These are phyloP conservation scores for Garra rufa DNA, from an alignment of 2,113 vertebrate genomes.

Conservation along the genomic window DNA sequence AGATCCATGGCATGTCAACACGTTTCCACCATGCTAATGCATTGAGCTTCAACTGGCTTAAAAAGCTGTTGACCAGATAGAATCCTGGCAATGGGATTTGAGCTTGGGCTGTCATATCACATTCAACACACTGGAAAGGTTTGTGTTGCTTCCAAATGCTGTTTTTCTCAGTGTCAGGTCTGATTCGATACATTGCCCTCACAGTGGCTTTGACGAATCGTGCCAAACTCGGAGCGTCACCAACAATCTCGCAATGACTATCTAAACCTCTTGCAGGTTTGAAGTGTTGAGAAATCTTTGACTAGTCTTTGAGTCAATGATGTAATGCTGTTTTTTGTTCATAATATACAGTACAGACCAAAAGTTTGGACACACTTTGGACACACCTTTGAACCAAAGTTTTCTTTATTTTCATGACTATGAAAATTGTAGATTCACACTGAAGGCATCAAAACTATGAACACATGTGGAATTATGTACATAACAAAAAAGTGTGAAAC, in stretches of 20 bases:
- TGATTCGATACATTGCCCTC: slow-evolving; percentile 50
- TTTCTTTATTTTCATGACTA: no score
- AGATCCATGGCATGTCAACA: slow-evolving; percentile 60
- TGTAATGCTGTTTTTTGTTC: background rate
- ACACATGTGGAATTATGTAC: no score
- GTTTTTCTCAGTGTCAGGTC: slow-evolving; percentile 16
- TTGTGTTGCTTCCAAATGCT: slow-evolving; percentile 44
- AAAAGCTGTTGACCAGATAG: slow-evolving; percentile 55
- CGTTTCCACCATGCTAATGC: slow-evolving; percentile 54
- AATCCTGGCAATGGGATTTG: slow-evolving; percentile 51
- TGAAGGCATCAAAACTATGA: no score
- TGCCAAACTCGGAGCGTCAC: slow-evolving; percentile 37
- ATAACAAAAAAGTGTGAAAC: no score
- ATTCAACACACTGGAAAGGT: slow-evolving; percentile 47
- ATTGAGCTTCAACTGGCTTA: slow-evolving; percentile 46
- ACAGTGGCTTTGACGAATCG: slow-evolving; percentile 33
- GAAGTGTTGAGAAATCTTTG: slow-evolving; percentile 24
- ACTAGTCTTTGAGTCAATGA: background rate
- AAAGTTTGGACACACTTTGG: no score
- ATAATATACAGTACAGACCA: no score
- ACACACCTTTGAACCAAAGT: no score
- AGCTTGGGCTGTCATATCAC: slow-evolving; percentile 56
- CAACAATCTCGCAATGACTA: slow-evolving; percentile 24
- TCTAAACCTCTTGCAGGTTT: slow-evolving; percentile 15
- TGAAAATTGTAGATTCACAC: no score